These are phyloP conservation scores for Drosophila robusta DNA, from an alignment of 2,888 invertebrate species.

Conservation along the genomic window DNA sequence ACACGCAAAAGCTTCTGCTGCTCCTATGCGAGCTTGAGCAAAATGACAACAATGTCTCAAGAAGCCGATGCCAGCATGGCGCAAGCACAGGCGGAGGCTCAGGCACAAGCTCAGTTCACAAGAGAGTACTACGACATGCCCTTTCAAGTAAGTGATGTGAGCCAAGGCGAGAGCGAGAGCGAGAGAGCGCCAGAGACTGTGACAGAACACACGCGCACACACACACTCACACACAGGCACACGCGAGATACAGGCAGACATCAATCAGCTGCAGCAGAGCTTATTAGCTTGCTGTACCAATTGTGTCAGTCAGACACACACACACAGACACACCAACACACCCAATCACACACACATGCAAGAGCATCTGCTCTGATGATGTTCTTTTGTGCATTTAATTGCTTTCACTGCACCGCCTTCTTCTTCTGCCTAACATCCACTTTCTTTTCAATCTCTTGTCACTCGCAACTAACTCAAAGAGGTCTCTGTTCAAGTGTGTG, in stretches of 20 bases:
- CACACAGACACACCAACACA: conserved; percentile 1
- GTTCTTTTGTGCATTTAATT: conserved; percentile 59
- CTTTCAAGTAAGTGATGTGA: conserved; percentile 63
- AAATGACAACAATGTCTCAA: conserved; percentile 42
- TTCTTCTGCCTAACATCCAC: conserved; percentile 11
- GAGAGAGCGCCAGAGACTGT: conserved; percentile 9
- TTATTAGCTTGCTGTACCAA: conserved; percentile 52
- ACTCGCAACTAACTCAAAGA: conserved; percentile 22
- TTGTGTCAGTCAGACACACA: conserved; percentile 46
- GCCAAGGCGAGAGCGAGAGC: neutral
- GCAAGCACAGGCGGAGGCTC: conserved; percentile 39
- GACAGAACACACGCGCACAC: conserved; percentile 3
- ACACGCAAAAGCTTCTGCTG: conserved; percentile 19
- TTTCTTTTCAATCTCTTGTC: conserved; percentile 26
- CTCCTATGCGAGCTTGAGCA: conserved; percentile 60
- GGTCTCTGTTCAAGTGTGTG: conserved; percentile 9
- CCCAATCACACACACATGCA: conserved; percentile 2
- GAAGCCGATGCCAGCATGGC: conserved; percentile 23
- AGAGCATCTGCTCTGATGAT: conserved; percentile 33
- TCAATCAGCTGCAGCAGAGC: conserved; percentile 58
- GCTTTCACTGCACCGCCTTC: conserved; percentile 45
- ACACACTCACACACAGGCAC: neutral
- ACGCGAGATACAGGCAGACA: conserved; percentile 19
- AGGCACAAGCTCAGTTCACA: conserved; percentile 44
- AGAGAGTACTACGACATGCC: conserved; percentile 63